These are phyloP conservation scores for Rhinogobio ventralis DNA, from an alignment of 2,797 vertebrate species.

Conservation along the genomic window DNA sequence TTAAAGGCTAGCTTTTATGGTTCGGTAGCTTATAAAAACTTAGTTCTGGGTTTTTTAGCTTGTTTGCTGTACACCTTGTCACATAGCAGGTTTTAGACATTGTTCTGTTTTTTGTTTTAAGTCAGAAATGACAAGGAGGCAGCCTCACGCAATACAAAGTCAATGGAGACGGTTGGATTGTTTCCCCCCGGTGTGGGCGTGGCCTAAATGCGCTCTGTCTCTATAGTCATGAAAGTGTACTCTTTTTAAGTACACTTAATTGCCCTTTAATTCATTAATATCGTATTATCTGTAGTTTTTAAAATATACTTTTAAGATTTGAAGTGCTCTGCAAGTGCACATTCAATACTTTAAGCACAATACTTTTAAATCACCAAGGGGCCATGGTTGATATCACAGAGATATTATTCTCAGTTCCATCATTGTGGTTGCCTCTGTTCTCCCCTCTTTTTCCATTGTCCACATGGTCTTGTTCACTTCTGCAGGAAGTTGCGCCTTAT, in stretches of 20 bases:
- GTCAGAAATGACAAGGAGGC: no score
- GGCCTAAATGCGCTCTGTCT: no score
- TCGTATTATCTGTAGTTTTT: background rate
- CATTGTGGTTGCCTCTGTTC: background rate
- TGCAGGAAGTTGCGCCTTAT: constrained; percentile 85
- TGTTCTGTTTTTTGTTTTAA: no score
- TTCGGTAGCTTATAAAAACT: no score
- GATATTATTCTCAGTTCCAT: background rate
- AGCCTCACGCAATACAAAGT: no score
- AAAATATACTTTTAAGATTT: background rate
- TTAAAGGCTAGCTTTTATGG: no score
- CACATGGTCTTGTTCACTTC: background rate
- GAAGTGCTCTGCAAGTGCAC: background rate
- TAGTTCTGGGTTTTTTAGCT: no score
- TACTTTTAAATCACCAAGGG: background rate
- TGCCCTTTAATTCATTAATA: background rate
- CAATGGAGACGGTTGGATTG: no score
- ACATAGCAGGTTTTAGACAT: no score
- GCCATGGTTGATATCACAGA: background rate
- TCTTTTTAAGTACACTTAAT: background rate
- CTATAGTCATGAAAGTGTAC: background rate
- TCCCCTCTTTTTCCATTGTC: background rate
- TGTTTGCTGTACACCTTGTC: no score
- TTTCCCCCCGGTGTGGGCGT: no score
- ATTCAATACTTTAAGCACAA: background rate